phyloP scores from a whole-genome alignment of 2,888 invertebrate species.

The Tortrix viridana region DNA sequence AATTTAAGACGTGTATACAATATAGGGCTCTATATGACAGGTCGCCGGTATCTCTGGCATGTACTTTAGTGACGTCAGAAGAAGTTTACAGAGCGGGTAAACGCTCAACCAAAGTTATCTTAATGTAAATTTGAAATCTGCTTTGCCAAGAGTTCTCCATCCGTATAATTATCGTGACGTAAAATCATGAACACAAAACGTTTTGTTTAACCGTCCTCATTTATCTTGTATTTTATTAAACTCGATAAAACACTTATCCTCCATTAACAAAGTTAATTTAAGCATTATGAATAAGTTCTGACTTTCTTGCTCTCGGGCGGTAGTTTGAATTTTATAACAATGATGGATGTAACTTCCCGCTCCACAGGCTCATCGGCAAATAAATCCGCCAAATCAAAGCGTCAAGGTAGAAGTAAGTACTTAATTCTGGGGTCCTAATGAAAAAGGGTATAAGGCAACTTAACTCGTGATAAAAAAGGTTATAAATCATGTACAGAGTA shows the following conservation, averaged over 20 bases:
- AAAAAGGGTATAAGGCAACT: too few species aligned
- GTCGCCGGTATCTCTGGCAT: slow-evolving; percentile 59
- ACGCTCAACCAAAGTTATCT: slow-evolving; percentile 13
- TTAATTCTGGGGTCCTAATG: too few species aligned
- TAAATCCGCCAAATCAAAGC: too few species aligned
- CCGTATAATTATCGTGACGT: not conserved
- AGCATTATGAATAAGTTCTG: not conserved
- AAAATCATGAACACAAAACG: not conserved
- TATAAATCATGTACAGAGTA: too few species aligned
- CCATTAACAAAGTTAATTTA: not conserved
- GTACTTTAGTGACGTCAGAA: slow-evolving; percentile 53
- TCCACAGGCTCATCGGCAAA: too few species aligned
- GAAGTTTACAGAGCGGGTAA: slow-evolving; percentile 57
- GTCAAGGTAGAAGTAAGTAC: too few species aligned
- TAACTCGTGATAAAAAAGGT: too few species aligned
- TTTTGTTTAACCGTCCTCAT: not conserved
- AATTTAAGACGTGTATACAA: slow-evolving; percentile 69
- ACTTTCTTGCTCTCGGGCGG: too few species aligned
- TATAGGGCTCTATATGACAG: slow-evolving; percentile 54
- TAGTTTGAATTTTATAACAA: too few species aligned
- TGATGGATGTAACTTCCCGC: too few species aligned
- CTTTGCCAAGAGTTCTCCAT: not conserved
- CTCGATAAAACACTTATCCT: not conserved
- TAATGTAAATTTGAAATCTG: slow-evolving; percentile 3
- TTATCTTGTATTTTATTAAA: slow-evolving; percentile 1